Percentiles rank a stretch among this genome's conserved stretches.
These are phyloP conservation scores for Heliconius ismenius DNA, from an alignment of 2,888 invertebrate species.

Conservation along the genomic window DNA sequence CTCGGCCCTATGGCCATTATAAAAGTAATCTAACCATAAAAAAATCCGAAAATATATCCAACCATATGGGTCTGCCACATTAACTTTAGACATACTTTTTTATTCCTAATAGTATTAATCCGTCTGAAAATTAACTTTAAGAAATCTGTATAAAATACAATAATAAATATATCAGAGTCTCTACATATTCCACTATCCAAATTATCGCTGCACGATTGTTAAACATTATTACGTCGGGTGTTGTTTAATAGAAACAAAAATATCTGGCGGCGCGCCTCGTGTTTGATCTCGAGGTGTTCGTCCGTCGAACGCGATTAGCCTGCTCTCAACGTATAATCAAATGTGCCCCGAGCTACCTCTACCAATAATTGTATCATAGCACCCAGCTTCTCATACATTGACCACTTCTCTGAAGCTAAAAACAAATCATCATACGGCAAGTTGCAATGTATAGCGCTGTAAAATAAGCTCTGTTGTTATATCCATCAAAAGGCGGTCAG, in stretches of 20 bases:
- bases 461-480: conserved; percentile 18
- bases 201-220: conserved; percentile 82
- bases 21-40: not conserved
- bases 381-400: conserved; percentile 50
- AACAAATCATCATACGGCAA: not conserved
- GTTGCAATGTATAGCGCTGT: conserved; percentile 37
- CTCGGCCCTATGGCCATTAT: not conserved
- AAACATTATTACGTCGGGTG: conserved; percentile 83
- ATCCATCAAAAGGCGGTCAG: conserved; percentile 61
- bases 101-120: not conserved
- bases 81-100: not conserved
- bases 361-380: conserved; percentile 51
- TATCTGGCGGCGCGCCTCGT: conserved; percentile 82
- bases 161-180: conserved; percentile 46
- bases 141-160: not conserved
- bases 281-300: conserved; percentile 83
- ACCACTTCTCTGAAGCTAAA: not conserved
- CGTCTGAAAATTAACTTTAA: not conserved
- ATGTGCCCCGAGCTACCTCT: conserved; percentile 74
- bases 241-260: conserved; percentile 83
- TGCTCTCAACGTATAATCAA: conserved; percentile 82
- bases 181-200: conserved; percentile 61
- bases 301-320: conserved; percentile 82
- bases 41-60: no score
- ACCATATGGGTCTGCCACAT: not conserved